Conservation (phyloP, 2,113 vertebrate species). For the Clarias magur region DNA sequence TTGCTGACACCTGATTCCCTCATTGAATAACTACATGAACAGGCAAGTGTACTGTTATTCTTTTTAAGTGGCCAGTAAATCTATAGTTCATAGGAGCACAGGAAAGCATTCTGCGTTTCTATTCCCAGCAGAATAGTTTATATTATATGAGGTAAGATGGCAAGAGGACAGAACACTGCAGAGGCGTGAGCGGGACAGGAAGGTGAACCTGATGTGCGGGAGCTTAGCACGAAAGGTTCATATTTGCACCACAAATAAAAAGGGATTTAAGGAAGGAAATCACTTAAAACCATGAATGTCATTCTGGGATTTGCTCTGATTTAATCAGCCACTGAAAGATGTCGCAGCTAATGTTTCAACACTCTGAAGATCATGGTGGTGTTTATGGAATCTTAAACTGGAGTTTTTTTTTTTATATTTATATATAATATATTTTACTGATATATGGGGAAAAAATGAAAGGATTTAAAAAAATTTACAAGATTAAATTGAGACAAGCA, state of each 20-base stretch:
- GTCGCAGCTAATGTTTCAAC: background rate
- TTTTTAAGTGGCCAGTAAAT: background rate
- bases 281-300: constrained; percentile 19
- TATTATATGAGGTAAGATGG: background rate
- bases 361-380: background rate
- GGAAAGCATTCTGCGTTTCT: background rate
- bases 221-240: constrained; percentile 1
- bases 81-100: background rate
- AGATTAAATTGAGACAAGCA: background rate
- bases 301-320: constrained; percentile 43
- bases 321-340: constrained; percentile 44
- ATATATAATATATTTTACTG: background rate
- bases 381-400: background rate
- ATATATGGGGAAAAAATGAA: background rate
- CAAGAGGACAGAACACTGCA: background rate
- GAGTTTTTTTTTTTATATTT: background rate
- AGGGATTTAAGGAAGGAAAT: constrained; percentile 13
- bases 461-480: background rate
- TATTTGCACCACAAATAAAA: constrained; percentile 23
- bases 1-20: background rate
- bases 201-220: background rate
- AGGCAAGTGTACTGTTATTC: background rate
- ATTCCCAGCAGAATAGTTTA: background rate
- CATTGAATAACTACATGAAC: background rate
- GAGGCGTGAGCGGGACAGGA: background rate